These are phyloP conservation scores for Pachyrhynchus sulphureomaculatus DNA, from an alignment of 1,140 invertebrate species.

Conservation along the genomic window DNA sequence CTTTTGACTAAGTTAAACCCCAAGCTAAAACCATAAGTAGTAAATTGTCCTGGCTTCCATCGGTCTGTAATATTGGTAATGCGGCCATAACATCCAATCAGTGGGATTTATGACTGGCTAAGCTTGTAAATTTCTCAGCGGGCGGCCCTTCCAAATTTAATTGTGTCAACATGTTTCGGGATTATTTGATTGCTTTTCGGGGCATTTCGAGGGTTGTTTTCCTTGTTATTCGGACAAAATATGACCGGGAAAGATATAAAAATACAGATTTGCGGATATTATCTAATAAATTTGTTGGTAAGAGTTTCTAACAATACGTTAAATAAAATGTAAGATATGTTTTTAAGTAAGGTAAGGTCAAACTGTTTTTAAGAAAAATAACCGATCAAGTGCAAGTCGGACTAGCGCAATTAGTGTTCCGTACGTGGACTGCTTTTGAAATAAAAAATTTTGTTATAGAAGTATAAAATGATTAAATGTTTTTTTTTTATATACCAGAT, in stretches of 20 bases:
- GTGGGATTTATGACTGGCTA: slow-evolving; percentile 48
- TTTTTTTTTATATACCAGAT: too few species aligned
- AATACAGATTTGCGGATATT: background rate
- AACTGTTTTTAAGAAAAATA: too few species aligned
- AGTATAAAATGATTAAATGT: too few species aligned
- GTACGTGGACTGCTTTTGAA: too few species aligned
- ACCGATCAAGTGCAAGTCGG: too few species aligned
- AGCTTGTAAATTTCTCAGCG: slow-evolving; percentile 49
- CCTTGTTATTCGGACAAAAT: background rate
- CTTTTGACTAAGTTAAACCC: too few species aligned
- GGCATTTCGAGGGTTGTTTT: slow-evolving; percentile 6
- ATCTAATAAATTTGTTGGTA: background rate
- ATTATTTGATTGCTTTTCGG: slow-evolving; percentile 33
- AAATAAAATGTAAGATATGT: too few species aligned
- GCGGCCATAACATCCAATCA: slow-evolving; percentile 54
- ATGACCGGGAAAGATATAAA: background rate
- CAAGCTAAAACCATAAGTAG: slow-evolving; percentile 32
- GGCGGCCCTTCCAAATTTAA: slow-evolving; percentile 49
- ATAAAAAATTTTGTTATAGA: too few species aligned
- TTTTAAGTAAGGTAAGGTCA: too few species aligned
- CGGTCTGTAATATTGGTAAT: slow-evolving; percentile 49
- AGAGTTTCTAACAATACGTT: background rate
- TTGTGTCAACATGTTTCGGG: slow-evolving; percentile 47
- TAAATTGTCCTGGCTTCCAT: slow-evolving; percentile 40
- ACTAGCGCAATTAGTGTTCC: too few species aligned